Evolutionary conservation across 2,888 invertebrate species (phyloP).

Genomic region (Spilosoma lubricipeda): DNA sequence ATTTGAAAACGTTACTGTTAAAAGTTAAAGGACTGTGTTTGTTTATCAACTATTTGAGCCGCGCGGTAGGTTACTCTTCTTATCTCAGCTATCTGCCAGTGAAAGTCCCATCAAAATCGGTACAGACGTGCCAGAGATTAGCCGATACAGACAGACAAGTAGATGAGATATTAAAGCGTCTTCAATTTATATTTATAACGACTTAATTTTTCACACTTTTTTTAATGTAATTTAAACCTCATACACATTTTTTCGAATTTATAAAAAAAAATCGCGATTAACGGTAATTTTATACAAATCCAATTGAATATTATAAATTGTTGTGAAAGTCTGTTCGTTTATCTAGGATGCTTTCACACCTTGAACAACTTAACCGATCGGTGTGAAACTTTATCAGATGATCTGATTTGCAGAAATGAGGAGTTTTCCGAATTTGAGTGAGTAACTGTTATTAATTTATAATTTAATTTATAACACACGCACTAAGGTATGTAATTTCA

Average conservation of each 20-base stretch:
- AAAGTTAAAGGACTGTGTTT: not conserved
- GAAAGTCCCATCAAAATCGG: too few species aligned
- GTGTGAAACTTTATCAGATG: not conserved
- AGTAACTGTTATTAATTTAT: not conserved
- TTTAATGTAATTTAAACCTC: not conserved
- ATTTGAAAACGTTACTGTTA: not conserved
- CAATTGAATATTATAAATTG: not conserved
- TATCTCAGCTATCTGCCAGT: too few species aligned
- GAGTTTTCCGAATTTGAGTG: not conserved
- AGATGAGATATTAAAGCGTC: too few species aligned
- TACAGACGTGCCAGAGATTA: too few species aligned
- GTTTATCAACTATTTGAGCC: not conserved
- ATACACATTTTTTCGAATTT: not conserved
- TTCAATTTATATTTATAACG: too few species aligned
- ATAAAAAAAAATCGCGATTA: not conserved
- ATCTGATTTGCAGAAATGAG: not conserved
- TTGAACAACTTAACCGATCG: not conserved
- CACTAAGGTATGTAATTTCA: conserved; percentile 10
- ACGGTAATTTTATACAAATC: not conserved
- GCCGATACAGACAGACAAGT: too few species aligned
- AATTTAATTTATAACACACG: not conserved
- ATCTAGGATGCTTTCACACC: not conserved
- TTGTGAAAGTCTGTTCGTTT: not conserved
- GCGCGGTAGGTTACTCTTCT: too few species aligned
- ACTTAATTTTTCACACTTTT: not conserved